Conservation (phyloP, 2,888 invertebrate genomes). For the Ophioninae sp. region DNA sequence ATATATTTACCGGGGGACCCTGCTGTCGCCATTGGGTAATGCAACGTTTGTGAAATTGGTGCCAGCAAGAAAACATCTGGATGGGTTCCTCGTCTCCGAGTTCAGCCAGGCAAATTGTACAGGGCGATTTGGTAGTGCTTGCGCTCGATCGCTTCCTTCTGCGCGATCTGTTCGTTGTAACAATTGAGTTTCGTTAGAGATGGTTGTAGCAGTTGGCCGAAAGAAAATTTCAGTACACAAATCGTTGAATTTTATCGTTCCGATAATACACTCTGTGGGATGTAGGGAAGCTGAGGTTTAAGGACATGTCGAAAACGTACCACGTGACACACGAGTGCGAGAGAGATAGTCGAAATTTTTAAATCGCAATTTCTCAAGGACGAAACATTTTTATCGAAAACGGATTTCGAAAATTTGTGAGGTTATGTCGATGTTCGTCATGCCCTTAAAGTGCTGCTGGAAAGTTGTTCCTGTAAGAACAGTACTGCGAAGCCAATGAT, state of each 20-base stretch:
- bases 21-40: conserved; percentile 65
- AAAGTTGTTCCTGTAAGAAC: too few relatives aligned
- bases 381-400: too few relatives aligned
- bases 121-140: conserved; percentile 52
- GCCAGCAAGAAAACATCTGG: conserved; percentile 60
- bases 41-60: conserved; percentile 66
- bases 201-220: neutral
- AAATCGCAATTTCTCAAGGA: too few relatives aligned
- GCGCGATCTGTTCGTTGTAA: conserved; percentile 53
- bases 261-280: neutral
- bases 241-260: neutral
- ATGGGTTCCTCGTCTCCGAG: conserved; percentile 53
- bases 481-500: too few relatives aligned
- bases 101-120: conserved; percentile 65
- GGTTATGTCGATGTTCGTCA: too few relatives aligned
- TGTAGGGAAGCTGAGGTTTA: too few relatives aligned
- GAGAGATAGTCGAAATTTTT: too few relatives aligned
- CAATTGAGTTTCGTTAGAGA: neutral
- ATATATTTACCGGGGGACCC: conserved; percentile 61
- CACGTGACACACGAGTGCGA: too few relatives aligned
- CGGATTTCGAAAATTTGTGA: too few relatives aligned
- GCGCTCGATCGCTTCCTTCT: conserved; percentile 58
- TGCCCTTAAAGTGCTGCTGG: too few relatives aligned
- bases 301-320: too few relatives aligned
- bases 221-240: neutral